These are phyloP conservation scores for Bufotes viridis DNA, from an alignment of 2,797 vertebrate species.

Conservation along the genomic window DNA sequence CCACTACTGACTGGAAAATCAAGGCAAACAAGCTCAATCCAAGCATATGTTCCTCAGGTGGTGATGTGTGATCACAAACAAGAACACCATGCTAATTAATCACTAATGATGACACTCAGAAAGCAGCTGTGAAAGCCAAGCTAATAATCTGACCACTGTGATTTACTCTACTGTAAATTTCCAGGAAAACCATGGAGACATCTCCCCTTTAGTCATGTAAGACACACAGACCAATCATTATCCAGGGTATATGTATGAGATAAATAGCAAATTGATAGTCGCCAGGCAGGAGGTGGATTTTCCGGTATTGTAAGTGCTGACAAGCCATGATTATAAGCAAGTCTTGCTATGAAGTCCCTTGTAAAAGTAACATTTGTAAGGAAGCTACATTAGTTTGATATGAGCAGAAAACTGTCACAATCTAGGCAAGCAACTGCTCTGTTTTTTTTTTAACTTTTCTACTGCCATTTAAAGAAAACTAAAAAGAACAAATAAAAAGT, in stretches of 20 bases:
- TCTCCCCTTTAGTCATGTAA: slow-evolving; percentile 52
- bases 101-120: slow-evolving; percentile 65
- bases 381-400: slow-evolving; percentile 45
- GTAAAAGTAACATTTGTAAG: not conserved
- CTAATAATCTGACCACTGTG: slow-evolving; percentile 62
- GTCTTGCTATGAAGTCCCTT: not conserved
- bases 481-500: slow-evolving; percentile 40
- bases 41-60: slow-evolving; percentile 58
- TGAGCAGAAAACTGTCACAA: slow-evolving; percentile 37
- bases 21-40: slow-evolving; percentile 53
- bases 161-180: slow-evolving; percentile 59
- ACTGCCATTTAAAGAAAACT: slow-evolving; percentile 15
- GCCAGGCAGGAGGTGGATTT: slow-evolving; percentile 22
- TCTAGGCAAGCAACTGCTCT: slow-evolving; percentile 15
- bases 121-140: slow-evolving; percentile 64
- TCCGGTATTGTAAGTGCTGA: slow-evolving; percentile 20
- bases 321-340: slow-evolving; percentile 4
- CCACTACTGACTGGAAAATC: slow-evolving; percentile 3
- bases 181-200: slow-evolving; percentile 50
- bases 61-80: slow-evolving; percentile 64
- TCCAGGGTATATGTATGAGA: slow-evolving; percentile 9
- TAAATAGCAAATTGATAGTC: slow-evolving; percentile 16
- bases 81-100: slow-evolving; percentile 63
- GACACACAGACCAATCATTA: slow-evolving; percentile 60
- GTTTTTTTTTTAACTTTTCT: slow-evolving; percentile 1